A percentile compares a stretch with the other conserved stretches of the same genome.
Evolutionary conservation across 1,140 invertebrate species (phyloP).

Genomic region (Tetramorium alpestre): DNA sequence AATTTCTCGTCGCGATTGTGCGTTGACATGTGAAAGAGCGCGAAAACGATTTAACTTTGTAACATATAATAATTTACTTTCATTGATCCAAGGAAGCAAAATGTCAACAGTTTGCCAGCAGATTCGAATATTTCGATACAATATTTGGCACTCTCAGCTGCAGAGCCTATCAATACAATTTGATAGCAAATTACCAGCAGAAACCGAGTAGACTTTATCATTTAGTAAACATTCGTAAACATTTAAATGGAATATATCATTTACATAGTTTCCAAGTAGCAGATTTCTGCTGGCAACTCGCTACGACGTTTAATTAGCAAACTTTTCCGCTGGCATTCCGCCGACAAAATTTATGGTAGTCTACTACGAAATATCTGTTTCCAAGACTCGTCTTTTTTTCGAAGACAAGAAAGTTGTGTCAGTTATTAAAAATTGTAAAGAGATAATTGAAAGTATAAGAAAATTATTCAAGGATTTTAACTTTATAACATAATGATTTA

Average conservation of each 20-base stretch:
- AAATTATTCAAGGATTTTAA: background rate
- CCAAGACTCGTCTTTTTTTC: background rate
- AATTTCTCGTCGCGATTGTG: slow-evolving; percentile 3
- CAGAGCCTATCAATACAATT: background rate
- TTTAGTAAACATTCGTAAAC: background rate
- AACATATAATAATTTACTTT: background rate
- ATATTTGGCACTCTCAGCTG: background rate
- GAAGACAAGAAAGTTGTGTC: background rate
- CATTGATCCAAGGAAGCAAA: background rate
- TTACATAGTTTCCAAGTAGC: background rate
- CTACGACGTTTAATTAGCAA: background rate
- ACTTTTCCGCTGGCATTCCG: background rate
- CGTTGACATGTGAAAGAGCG: background rate
- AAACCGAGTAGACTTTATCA: background rate
- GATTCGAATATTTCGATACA: background rate
- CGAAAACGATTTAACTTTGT: background rate
- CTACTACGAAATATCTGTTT: background rate
- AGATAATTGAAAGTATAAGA: background rate
- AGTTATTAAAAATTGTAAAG: background rate
- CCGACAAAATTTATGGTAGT: background rate
- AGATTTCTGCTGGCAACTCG: background rate
- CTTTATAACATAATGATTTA: background rate
- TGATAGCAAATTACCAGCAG: no score
- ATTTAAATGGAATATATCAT: background rate
- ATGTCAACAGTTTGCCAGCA: background rate